Conservation (phyloP, 2,797 vertebrate species). For the Zenarchopterus dispar region DNA sequence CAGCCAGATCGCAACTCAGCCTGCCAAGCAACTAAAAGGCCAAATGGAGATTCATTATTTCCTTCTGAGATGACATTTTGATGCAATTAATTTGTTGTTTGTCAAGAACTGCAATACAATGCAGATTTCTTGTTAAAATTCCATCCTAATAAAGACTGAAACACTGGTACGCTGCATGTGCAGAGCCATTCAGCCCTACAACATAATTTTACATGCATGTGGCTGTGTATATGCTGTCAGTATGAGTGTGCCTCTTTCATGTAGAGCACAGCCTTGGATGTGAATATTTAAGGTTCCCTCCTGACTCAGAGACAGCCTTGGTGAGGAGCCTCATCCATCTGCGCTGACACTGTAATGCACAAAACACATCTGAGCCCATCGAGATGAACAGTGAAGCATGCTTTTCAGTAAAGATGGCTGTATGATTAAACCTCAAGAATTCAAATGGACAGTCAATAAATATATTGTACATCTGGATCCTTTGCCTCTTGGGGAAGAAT, state of each 20-base stretch:
- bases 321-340: constrained; percentile 56
- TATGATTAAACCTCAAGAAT: constrained; percentile 21
- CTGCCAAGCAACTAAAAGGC: constrained; percentile 56
- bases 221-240: constrained; percentile 12
- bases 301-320: constrained; percentile 57
- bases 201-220: background rate
- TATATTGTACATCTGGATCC: constrained; percentile 10
- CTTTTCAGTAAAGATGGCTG: constrained; percentile 16
- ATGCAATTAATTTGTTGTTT: constrained; percentile 38
- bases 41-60: constrained; percentile 66
- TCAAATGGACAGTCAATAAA: constrained; percentile 30
- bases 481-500: background rate
- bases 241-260: constrained; percentile 37
- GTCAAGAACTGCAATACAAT: constrained; percentile 22
- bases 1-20: constrained; percentile 42
- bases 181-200: no score
- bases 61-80: constrained; percentile 46
- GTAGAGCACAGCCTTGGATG: constrained; percentile 58
- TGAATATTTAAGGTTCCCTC: constrained; percentile 56
- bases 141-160: background rate
- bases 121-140: constrained; percentile 25
- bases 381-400: constrained; percentile 35
- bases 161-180: constrained; percentile 4
- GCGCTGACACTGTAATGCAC: constrained; percentile 55
- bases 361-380: constrained; percentile 57